A percentile compares a stretch with the other conserved stretches of the same genome.
These are phyloP conservation scores for Cercopithecus mona DNA, from an alignment of 2,113 vertebrate genomes.

Conservation along the genomic window DNA sequence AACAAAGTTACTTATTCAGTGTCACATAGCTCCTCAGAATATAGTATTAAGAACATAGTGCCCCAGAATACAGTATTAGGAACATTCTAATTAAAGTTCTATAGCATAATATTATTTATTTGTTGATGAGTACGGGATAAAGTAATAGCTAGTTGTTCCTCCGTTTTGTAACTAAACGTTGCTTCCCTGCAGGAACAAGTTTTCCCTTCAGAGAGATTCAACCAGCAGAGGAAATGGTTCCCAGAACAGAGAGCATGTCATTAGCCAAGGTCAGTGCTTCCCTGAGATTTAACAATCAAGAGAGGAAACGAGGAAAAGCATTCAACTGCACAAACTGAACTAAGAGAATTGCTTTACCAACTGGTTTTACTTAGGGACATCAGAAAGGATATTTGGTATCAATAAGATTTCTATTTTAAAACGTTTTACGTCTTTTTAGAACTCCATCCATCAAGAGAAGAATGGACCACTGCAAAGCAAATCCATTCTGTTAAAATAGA, in stretches of 20 bases:
- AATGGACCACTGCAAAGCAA: background rate
- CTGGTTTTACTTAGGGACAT: background rate
- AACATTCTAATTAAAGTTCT: background rate
- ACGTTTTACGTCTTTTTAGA: background rate
- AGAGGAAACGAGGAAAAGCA: background rate
- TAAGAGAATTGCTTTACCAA: background rate
- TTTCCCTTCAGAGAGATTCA: background rate
- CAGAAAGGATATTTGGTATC: background rate
- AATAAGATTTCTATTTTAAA: slow-evolving; percentile 31
- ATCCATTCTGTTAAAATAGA: background rate
- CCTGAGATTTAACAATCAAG: background rate
- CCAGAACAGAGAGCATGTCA: background rate
- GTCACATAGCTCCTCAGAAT: background rate
- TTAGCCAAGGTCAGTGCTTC: background rate
- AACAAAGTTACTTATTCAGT: background rate
- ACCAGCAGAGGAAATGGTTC: background rate
- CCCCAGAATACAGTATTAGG: background rate
- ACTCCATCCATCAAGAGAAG: background rate
- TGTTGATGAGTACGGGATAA: background rate
- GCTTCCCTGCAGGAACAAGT: background rate
- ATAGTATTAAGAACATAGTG: background rate
- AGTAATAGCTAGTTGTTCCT: background rate
- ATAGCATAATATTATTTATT: too few species aligned
- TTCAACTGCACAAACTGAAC: background rate
- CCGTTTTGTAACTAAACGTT: background rate